Percentiles rank a stretch among this genome's conserved stretches.
phyloP scores from a whole-genome alignment of 2,797 vertebrate species.

The Lemur catta region DNA sequence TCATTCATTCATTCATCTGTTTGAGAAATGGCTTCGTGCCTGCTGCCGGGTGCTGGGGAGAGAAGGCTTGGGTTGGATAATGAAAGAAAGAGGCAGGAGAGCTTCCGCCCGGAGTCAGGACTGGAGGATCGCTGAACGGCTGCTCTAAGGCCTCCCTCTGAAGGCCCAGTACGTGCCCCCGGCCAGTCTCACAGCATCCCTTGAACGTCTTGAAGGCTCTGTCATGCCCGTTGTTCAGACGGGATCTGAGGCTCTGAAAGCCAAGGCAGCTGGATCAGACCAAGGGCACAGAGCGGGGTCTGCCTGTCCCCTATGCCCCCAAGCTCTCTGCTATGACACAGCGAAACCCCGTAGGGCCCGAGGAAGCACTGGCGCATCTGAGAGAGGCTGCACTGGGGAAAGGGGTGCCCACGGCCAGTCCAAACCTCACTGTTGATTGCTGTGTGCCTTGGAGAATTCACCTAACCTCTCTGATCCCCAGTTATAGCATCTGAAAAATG shows the following conservation, averaged over 20 bases:
- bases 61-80: background rate
- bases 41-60: background rate
- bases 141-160: no score
- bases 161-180: accelerated
- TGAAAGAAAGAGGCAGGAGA: background rate
- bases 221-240: background rate
- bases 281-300: background rate
- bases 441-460: background rate
- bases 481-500: background rate
- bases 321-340: background rate
- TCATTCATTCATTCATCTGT: background rate
- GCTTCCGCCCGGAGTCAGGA: background rate
- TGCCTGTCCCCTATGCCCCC: background rate
- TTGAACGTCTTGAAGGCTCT: background rate
- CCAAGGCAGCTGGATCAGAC: background rate
- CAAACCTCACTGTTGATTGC: background rate
- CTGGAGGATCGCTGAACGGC: background rate
- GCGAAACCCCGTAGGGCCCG: background rate
- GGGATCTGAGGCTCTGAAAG: background rate
- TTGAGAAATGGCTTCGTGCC: background rate
- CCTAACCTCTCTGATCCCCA: background rate
- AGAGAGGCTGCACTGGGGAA: background rate
- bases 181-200: background rate
- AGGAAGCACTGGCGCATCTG: background rate
- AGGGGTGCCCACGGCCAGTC: background rate